Base-by-base conservation (phyloP, 2,797 vertebrate genomes). In the Sylvilagus floridanus region DNA sequence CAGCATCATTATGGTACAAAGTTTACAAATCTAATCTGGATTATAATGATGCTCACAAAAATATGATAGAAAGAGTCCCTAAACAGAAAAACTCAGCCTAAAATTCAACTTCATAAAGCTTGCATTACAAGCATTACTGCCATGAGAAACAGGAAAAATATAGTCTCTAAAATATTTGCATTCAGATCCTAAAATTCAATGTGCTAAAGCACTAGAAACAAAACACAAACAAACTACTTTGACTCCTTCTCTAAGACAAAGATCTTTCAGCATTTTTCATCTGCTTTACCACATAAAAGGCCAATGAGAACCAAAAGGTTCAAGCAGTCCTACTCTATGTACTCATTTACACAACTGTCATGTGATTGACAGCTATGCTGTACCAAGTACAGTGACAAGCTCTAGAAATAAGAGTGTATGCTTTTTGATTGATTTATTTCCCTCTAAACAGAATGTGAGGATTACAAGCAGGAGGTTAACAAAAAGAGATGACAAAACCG, bases 161-260 rank as follows among this genome's bases (percentile, higher is more conserved):
- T 7, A 22, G 16, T 77, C 62, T 93, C 69, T 68, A 88, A 83
- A 95, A 82, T 81, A 84, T 30, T 47, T 88, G 35, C 32, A 91
- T 90, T 72, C 35, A 90, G 91, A 94, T 89, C 28, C 32, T 94
- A 89, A 95, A 92, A 94, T 28, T 84, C 60, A 84, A 72, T 24
- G 16, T 47, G 28, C 10, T 89, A 60, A 95, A 93, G 86, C 3
- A 10, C 91, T 69, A 94, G 54, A 93, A 78, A 91, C 75, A 9
- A 54, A 94, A 71, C 17, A 73, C 8, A 91, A 47, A 84, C 2
- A 92, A 84, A 86, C 76, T 26, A 84, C 35, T 65, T 19, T 72
- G 32, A 90, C 13, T 91, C 75, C 47, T 84, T 60, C 42, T 81
- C n/a, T 88, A 91, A 89, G 21, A 83, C 17, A 78, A 62, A 91